Evolutionary conservation across 2,113 vertebrate genomes (phyloP).

Genomic region (Heteronetta atricapilla): DNA sequence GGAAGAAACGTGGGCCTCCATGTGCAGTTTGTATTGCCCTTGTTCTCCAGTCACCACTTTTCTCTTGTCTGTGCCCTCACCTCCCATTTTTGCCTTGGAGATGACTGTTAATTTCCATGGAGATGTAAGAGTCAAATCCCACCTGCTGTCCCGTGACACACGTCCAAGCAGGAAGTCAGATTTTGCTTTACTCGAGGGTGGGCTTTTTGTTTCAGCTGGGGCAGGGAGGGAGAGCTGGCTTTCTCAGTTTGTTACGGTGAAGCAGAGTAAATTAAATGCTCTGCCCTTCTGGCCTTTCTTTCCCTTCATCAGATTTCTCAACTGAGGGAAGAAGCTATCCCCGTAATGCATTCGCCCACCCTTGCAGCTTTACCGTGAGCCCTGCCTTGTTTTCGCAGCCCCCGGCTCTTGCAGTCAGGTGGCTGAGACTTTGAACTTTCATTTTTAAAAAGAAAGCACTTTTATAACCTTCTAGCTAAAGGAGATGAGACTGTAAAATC

Average conservation of each 20-base stretch:
- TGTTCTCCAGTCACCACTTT: accelerated
- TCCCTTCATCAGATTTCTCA: neutral
- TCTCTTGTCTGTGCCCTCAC: neutral
- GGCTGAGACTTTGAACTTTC: neutral
- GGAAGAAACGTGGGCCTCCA: neutral
- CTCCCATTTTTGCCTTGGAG: neutral
- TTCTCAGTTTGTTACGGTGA: neutral
- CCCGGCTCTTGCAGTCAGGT: neutral
- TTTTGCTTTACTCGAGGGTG: neutral
- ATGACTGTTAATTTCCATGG: neutral
- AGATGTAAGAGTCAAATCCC: neutral
- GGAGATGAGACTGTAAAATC: neutral
- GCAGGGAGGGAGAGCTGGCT: neutral
- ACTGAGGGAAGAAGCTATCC: neutral
- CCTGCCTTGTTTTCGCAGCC: neutral
- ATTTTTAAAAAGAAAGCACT: neutral
- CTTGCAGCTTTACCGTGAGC: neutral
- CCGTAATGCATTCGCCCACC: neutral
- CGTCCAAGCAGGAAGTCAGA: neutral
- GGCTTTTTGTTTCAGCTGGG: slow-evolving; percentile 26
- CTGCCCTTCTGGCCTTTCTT: slow-evolving; percentile 27
- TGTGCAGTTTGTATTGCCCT: accelerated
- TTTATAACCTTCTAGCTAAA: neutral
- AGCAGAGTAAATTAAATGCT: neutral
- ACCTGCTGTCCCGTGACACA: neutral